A percentile compares a stretch with the other conserved stretches of the same genome.
These are phyloP conservation scores for Brevipalpus yothersi DNA, from an alignment of 1,140 invertebrate species.

Conservation along the genomic window DNA sequence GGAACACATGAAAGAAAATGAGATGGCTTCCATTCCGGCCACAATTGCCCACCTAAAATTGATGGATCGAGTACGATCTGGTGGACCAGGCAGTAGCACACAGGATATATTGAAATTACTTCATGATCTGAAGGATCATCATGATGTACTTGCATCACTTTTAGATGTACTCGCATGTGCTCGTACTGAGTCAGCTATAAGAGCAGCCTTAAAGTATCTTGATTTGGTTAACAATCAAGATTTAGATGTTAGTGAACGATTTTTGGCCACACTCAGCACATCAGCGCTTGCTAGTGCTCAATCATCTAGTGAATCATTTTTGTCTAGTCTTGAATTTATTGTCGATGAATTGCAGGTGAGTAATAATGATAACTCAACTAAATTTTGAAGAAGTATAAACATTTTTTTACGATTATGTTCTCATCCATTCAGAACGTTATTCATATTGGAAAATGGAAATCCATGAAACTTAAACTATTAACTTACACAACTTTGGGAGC, in stretches of 20 bases:
- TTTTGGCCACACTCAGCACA: constrained; percentile 1
- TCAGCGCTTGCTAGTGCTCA: neutral
- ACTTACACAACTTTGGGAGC: constrained; percentile 4
- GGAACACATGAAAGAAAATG: constrained; percentile 1
- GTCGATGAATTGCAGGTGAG: neutral
- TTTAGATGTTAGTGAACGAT: constrained; percentile 7
- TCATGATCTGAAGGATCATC: neutral
- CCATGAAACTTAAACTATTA: constrained; percentile 4
- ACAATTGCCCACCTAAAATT: constrained; percentile 5
- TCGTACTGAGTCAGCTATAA: constrained; percentile 4
- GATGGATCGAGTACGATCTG: constrained; percentile 4
- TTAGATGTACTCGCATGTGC: constrained; percentile 7
- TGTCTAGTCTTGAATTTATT: constrained; percentile 1
- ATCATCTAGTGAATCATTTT: neutral
- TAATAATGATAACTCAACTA: neutral
- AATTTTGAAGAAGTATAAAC: neutral
- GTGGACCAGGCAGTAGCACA: neutral
- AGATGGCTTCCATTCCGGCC: constrained; percentile 3
- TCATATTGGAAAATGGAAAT: constrained; percentile 5
- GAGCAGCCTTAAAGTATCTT: constrained; percentile 6
- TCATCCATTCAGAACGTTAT: neutral
- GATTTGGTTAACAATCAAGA: constrained; percentile 5
- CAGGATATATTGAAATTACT: constrained; percentile 5
- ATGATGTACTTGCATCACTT: constrained; percentile 3
- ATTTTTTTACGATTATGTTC: too few species aligned